Evolutionary conservation across 2,797 vertebrate species (phyloP).

Genomic region (Fundulus diaphanus): DNA sequence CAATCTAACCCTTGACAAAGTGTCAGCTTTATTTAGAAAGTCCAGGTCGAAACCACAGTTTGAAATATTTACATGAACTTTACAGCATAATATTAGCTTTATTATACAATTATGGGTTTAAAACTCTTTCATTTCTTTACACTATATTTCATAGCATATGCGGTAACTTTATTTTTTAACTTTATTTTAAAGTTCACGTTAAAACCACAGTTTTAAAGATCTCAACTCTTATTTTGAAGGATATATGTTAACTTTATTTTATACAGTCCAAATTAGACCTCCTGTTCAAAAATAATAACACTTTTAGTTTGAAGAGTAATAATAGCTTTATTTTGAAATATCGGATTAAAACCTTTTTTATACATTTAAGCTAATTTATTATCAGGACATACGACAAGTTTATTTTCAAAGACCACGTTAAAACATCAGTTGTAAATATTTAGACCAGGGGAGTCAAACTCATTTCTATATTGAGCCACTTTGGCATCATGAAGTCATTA

Average conservation of each 20-base stretch:
- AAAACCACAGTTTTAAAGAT: too few species aligned
- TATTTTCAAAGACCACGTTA: too few species aligned
- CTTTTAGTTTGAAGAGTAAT: too few species aligned
- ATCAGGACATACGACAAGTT: too few species aligned
- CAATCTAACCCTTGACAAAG: neutral
- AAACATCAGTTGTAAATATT: too few species aligned
- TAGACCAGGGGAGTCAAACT: too few species aligned
- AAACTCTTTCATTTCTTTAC: neutral
- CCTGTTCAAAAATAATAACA: neutral
- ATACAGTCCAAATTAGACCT: neutral
- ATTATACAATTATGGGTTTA: neutral
- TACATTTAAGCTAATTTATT: too few species aligned
- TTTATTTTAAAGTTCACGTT: too few species aligned
- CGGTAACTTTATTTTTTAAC: neutral
- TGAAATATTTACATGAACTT: neutral
- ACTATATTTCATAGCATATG: neutral
- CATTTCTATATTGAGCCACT: too few species aligned
- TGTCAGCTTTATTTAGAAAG: neutral
- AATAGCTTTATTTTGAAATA: too few species aligned
- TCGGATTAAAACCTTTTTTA: too few species aligned
- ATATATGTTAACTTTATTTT: neutral
- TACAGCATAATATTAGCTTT: neutral
- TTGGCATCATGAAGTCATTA: too few species aligned
- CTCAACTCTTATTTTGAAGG: neutral
- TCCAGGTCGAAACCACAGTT: neutral